These are phyloP conservation scores for Acipenser oxyrinchus DNA, from an alignment of 2,797 vertebrate genomes.

Conservation along the genomic window DNA sequence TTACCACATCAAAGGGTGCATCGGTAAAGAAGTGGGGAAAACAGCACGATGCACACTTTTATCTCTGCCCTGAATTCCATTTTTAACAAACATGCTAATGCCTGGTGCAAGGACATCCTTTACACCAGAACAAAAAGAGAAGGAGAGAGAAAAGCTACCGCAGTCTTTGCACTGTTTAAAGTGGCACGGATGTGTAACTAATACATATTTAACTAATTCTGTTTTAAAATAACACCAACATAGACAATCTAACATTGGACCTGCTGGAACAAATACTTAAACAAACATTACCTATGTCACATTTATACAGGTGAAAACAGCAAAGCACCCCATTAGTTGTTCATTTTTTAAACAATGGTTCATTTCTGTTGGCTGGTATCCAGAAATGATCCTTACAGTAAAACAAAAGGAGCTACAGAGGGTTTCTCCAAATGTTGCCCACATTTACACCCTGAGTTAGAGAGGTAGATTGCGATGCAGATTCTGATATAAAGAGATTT, in stretches of 20 bases:
- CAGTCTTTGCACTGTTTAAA: constrained; percentile 81
- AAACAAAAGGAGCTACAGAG: too few species aligned
- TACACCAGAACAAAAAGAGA: constrained; percentile 65
- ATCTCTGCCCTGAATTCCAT: constrained; percentile 76
- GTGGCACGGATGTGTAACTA: constrained; percentile 65
- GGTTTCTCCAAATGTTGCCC: too few species aligned
- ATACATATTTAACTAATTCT: constrained; percentile 77
- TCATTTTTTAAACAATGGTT: constrained; percentile 1
- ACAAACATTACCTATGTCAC: constrained; percentile 10
- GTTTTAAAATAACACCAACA: constrained; percentile 53
- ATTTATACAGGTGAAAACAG: not conserved
- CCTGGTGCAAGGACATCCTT: constrained; percentile 68
- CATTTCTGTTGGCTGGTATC: too few species aligned
- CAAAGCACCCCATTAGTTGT: not conserved
- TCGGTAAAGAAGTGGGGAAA: constrained; percentile 54
- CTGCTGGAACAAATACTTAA: constrained; percentile 22
- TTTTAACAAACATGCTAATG: constrained; percentile 84
- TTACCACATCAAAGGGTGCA: constrained; percentile 90
- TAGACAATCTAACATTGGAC: constrained; percentile 43
- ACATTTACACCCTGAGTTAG: too few species aligned
- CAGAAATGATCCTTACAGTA: too few species aligned
- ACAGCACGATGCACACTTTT: constrained; percentile 76
- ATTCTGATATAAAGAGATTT: too few species aligned
- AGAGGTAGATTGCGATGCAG: too few species aligned
- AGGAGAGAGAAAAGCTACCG: constrained; percentile 53